These are phyloP conservation scores for Myotis myotis DNA, from an alignment of 2,797 vertebrate genomes.

Conservation along the genomic window DNA sequence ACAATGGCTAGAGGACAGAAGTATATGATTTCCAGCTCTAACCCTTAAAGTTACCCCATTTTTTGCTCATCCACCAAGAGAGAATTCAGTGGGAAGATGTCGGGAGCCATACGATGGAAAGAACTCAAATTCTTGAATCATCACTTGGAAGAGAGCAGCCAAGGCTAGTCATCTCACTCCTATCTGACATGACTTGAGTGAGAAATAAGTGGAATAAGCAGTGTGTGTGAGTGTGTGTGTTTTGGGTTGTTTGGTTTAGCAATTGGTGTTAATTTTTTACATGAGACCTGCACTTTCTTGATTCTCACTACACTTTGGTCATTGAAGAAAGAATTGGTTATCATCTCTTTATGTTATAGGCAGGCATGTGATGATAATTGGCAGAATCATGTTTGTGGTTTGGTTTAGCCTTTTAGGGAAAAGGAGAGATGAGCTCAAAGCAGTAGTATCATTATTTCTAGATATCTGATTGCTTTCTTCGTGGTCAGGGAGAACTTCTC, in stretches of 20 bases:
- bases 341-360: neutral
- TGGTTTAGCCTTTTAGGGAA: neutral
- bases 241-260: neutral
- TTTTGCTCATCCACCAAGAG: neutral
- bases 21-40: neutral
- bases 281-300: neutral
- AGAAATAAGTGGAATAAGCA: slow-evolving; percentile 21
- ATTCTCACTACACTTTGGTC: neutral
- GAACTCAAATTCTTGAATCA: neutral
- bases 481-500: neutral
- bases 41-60: neutral
- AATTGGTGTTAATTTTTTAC: slow-evolving; percentile 20
- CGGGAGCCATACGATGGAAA: neutral
- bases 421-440: neutral
- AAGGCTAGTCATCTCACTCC: neutral
- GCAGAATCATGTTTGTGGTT: neutral
- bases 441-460: neutral
- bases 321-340: neutral
- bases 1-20: neutral
- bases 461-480: neutral
- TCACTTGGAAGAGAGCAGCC: neutral
- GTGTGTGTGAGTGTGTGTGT: neutral
- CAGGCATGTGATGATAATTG: neutral
- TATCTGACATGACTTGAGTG: neutral
- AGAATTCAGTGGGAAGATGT: neutral